Base-by-base conservation (phyloP, 2,888 invertebrate genomes). In the Limnephilus lunatus region DNA sequence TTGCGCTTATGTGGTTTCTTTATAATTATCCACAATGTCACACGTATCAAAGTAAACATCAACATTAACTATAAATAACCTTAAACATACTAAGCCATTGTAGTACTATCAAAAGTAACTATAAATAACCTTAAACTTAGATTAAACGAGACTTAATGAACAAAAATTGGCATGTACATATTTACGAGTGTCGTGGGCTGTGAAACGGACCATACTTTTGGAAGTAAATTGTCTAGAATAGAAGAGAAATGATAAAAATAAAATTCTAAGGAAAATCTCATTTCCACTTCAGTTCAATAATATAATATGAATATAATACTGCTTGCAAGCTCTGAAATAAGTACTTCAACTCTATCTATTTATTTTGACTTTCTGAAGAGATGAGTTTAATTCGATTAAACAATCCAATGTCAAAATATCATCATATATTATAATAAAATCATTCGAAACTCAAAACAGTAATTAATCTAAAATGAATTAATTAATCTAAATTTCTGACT, bases 1-100 rank as follows among this genome's bases (percentile, higher is more conserved):
- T 90, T 85, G 53, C 81, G 85, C 80, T 90, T 90, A 9, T 48
- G 31, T 35, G 90, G 90, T 80, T 90, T 90, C 85, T 12, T 35
- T 85, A 11, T 48, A 39, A 53, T 14, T n/a, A 12, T 80, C 85
- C 85, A 35, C 25, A 30, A n/a, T 39, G 90, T 83, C 53, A 53
- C 35, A 14, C 39, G 12, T 48, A 30, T 30, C n/a, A 25, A 25
- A 68, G 68, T 68, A 25, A 68, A n/a, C n/a, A 68, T 25, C 25
- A 68, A 19, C 25, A 3, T 48, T 48, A 14, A 48, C 0, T 48
- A 15, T 48, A 48, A 48, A 48, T 48, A 48, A 15, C 14, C 48
- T 53, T 53, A 53, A 53, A 53, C 4, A 3, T 53, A 53, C 15
- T 53, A 53, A 53, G 19, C 53, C 53, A 53, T 4, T 53, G 15